Evolutionary conservation across 1,140 invertebrate genomes (phyloP), one percentile per base, ranked within the genome.

Genomic region (Neoseiulus cucumeris): DNA sequence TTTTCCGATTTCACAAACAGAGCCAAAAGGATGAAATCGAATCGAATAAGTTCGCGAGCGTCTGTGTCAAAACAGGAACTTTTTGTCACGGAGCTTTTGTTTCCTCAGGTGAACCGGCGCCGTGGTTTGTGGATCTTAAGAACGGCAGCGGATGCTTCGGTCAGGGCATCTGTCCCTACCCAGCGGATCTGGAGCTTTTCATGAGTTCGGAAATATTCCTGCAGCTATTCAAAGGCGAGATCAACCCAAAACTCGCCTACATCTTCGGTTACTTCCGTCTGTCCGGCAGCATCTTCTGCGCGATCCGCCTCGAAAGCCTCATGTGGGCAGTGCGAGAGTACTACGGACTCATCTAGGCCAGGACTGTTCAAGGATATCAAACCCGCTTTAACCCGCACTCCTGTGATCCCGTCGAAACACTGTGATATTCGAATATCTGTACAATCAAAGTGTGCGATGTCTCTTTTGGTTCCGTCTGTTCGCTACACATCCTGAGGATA

Each of bases 241-340:
- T 59, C 51, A 59, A 59, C 51, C 51, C 51, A 17, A 59, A 59
- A 59, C 51, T 59, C 33, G 51, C 51, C 22, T 59, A 20, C 9
- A 59, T 59, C 22, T 59, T 59, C 33, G 51, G 51, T 33, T 59
- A 59, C 22, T 59, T 59, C 33, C 25, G 51, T 33, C 51, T 59
- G 14, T 20, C 17, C 51, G 51, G 51, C 14, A 59, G 51, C 22
- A 59, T 59, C 22, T 59, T 59, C 51, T 59, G 51, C 33, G 51
- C 51, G 25, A 59, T 59, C 22, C 51, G 51, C 17, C 51, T 59
- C 17, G 51, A 59, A 25, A 59, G 51, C 22, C 51, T 59, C 22
- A 59, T 59, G 51, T 59, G 51, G 51, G 51, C 51, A 18, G 51
- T 59, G 22, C 17, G 51, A 33, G 51, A 59, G 51, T 59, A 59